Evolutionary conservation across 2,888 invertebrate genomes (phyloP).

Genomic region (Frankliniella fusca): DNA sequence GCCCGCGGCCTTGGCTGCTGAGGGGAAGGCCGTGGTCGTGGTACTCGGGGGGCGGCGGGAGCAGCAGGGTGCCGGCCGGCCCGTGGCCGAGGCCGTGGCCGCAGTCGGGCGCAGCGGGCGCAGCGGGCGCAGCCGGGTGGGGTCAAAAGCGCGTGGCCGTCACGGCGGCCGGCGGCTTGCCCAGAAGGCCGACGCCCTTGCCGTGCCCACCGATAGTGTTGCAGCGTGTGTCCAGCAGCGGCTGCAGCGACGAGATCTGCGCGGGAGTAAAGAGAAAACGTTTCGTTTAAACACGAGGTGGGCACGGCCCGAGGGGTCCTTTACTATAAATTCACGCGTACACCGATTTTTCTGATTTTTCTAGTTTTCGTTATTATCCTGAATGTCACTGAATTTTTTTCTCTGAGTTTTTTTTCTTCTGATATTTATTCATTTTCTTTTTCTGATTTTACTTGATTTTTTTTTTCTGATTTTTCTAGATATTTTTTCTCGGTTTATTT

Average conservation of each 20-base stretch:
- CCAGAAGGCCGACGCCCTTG: not conserved
- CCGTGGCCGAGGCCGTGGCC: constrained; percentile 32
- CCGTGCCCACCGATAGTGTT: not conserved
- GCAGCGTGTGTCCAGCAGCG: constrained; percentile 7
- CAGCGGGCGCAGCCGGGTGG: constrained; percentile 22
- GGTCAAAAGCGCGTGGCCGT: not conserved
- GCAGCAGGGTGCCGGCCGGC: not conserved
- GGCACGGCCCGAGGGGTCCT: no score
- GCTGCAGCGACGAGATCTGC: constrained; percentile 15
- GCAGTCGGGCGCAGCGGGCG: constrained; percentile 31
- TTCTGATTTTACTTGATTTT: no score
- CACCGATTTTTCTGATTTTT: no score
- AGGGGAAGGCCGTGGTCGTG: not conserved
- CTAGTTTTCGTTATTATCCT: no score
- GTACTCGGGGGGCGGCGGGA: constrained; percentile 10
- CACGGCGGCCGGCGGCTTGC: not conserved
- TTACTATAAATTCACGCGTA: no score
- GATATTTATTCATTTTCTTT: no score
- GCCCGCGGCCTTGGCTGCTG: not conserved
- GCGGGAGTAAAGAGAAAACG: not conserved
- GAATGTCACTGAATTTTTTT: no score
- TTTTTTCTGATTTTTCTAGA: no score
- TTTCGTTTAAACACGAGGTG: not conserved
- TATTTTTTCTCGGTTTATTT: no score
- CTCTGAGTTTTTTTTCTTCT: no score